Conservation (phyloP, 2,888 invertebrate species). For the Polymixis flavicincta region DNA sequence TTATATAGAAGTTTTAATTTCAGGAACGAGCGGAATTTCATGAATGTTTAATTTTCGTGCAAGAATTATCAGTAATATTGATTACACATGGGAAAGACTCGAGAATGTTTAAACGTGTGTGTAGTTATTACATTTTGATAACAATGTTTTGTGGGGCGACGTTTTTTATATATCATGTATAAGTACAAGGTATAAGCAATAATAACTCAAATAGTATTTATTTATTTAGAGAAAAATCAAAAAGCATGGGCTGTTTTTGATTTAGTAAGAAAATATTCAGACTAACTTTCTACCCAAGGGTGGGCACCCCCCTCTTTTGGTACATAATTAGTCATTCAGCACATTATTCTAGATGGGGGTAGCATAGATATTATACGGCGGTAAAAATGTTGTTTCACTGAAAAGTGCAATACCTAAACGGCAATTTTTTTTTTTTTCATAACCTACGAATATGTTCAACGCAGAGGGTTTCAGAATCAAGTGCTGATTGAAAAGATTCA, state of each 20-base stretch:
- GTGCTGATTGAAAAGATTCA: background rate
- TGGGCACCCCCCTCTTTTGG: no score
- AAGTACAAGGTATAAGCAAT: no score
- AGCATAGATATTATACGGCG: no score
- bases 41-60: background rate
- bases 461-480: no score
- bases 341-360: no score
- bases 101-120: background rate
- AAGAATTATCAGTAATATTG: background rate
- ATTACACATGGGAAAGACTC: background rate
- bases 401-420: no score
- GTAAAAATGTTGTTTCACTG: no score
- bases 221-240: background rate
- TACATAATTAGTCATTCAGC: no score
- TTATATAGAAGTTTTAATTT: conserved; percentile 20
- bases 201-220: background rate
- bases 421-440: no score
- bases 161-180: no score
- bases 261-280: background rate
- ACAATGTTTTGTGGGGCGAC: background rate
- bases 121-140: background rate
- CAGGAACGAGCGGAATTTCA: background rate
- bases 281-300: background rate
- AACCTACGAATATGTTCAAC: no score
- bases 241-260: background rate